Evolutionary conservation across 2,113 vertebrate species (phyloP), one percentile per base, ranked within the genome.

Genomic region (Alethe diademata): DNA sequence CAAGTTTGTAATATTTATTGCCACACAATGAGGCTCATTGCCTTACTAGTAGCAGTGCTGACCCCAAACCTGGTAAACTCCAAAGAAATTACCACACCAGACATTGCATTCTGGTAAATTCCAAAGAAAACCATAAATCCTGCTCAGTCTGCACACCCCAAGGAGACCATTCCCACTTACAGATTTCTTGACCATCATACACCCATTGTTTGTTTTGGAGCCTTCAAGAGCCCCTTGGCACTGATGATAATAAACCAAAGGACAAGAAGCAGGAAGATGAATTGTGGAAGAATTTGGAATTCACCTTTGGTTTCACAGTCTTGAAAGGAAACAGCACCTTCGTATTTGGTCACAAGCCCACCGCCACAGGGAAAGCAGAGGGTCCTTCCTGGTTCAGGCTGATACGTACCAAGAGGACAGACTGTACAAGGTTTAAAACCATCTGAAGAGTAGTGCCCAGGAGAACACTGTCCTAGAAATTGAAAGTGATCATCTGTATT

Each of bases 301-400:
- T 97, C 92, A 99, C 99, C 99, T 99, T 98, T 99, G 87, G 99
- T 98, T 97, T 99, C 99, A 18, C 99, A 99, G 97, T 99, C 99
- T 96, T 99, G 98, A 96, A 99, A 99, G 73, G 99, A 98, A 58
- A 98, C 91, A 2, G 98, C 97, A 20, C 98, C 98, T 74, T 98
- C 98, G 4, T 98, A 98, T 91, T 99, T 99, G 92, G 99, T 99
- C 97, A 99, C 98, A 40, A 99, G 98, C 12, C 98, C 99, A 66
- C 99, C 99, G 2, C 99, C 99, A 29, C 99, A 99, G 53, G 98
- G 96, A 81, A 99, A 99, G 97, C 99, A 99, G 54, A 98, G 95
- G 0, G 99, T 99, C 17, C 99, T 98, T 31, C 99, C 99, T 0
- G 98, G 97, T 61, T 99, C 99, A 1, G 99, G 98, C 97, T 99